Evolutionary conservation across 2,888 invertebrate genomes (phyloP).

Genomic region (Eristalinus aeneus): DNA sequence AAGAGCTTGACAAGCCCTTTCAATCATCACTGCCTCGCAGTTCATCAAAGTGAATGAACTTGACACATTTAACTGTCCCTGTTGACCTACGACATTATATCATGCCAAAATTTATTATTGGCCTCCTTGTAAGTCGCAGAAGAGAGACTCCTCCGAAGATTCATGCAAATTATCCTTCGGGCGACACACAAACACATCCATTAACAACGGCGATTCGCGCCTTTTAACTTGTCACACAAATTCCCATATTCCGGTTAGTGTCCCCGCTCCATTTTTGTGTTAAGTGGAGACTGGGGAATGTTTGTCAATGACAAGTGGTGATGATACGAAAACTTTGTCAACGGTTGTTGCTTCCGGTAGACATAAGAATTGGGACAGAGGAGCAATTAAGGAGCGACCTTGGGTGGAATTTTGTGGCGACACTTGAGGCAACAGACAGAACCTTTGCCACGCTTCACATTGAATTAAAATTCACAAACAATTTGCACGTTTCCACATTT

Average conservation of each 20-base stretch:
- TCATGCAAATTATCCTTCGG: slow-evolving; percentile 27
- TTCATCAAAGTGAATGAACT: not conserved
- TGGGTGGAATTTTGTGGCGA: no score
- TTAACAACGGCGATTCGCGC: not conserved
- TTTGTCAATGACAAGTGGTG: not conserved
- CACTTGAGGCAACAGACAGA: no score
- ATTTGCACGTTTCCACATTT: not conserved
- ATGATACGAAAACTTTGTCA: not conserved
- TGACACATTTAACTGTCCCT: not conserved
- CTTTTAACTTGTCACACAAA: slow-evolving; percentile 13
- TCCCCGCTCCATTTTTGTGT: not conserved
- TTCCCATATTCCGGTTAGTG: not conserved
- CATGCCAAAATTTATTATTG: not conserved
- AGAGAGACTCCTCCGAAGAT: not conserved
- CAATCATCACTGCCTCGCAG: not conserved
- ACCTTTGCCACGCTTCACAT: no score
- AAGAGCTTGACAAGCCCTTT: not conserved
- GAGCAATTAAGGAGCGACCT: no score
- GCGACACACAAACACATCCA: slow-evolving; percentile 1
- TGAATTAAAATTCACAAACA: no score
- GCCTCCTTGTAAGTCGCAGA: not conserved
- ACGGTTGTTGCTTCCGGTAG: not conserved
- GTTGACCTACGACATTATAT: not conserved
- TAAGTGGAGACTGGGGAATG: not conserved
- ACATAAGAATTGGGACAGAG: not conserved